These are phyloP conservation scores for Syngnathus scovelli DNA, from an alignment of 2,113 vertebrate genomes.

Conservation along the genomic window DNA sequence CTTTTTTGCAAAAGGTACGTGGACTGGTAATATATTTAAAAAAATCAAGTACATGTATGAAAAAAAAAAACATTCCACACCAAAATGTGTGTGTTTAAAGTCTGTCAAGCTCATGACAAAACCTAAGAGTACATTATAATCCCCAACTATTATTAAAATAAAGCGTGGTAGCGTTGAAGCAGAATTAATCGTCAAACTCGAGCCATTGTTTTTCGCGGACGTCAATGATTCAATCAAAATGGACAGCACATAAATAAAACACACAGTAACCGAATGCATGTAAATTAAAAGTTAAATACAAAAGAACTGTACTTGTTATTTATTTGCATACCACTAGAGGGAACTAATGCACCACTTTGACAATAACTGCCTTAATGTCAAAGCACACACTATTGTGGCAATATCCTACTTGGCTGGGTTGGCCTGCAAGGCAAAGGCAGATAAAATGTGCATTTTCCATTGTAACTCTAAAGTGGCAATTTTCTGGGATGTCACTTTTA, in stretches of 20 bases:
- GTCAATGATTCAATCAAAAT: background rate
- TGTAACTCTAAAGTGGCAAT: background rate
- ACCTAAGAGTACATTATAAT: too few relatives aligned
- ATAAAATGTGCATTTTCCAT: background rate
- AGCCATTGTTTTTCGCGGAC: too few relatives aligned
- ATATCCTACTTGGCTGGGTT: background rate
- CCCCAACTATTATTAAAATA: background rate
- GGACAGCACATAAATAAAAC: background rate
- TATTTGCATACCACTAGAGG: background rate
- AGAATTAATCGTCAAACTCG: too few relatives aligned
- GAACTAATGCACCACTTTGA: background rate
- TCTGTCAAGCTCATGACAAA: background rate
- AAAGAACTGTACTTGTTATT: background rate
- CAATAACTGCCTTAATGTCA: background rate
- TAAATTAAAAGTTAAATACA: background rate
- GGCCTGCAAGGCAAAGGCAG: background rate
- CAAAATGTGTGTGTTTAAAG: background rate
- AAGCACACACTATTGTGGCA: background rate
- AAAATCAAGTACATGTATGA: background rate
- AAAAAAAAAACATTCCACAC: background rate
- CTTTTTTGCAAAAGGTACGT: background rate
- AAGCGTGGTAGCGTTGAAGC: too few relatives aligned
- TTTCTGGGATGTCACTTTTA: background rate
- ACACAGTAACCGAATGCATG: background rate
- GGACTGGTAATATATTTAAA: background rate